phyloP scores from a whole-genome alignment of 2,888 invertebrate species.

The Eulithis testata region DNA sequence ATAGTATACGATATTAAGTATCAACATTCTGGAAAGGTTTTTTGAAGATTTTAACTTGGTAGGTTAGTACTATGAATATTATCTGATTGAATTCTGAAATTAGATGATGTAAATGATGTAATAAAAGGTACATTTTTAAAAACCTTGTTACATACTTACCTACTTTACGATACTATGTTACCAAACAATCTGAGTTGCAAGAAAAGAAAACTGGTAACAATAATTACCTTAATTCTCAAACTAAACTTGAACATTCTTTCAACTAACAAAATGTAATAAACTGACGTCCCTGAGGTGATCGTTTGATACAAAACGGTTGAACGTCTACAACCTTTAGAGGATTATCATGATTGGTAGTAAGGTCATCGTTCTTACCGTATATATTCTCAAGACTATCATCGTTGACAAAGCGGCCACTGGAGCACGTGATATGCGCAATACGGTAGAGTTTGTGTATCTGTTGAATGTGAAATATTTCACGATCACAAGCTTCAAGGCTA shows the following conservation, averaged over 20 bases:
- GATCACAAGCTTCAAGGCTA: not conserved
- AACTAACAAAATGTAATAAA: conserved; percentile 49
- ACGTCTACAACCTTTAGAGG: conserved; percentile 60
- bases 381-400: conserved; percentile 9
- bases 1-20: too few relatives aligned
- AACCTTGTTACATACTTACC: too few relatives aligned
- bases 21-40: too few relatives aligned
- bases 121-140: too few relatives aligned
- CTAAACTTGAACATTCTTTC: conserved; percentile 35
- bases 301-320: conserved; percentile 58
- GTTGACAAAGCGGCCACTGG: not conserved
- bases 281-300: conserved; percentile 51
- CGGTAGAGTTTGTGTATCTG: too few relatives aligned
- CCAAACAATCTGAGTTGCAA: conserved; percentile 7
- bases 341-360: conserved; percentile 50
- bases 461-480: not conserved
- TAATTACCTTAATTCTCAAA: conserved; percentile 17
- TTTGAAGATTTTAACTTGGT: too few relatives aligned
- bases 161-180: too few relatives aligned
- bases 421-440: too few relatives aligned
- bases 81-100: too few relatives aligned
- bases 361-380: conserved; percentile 40
- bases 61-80: too few relatives aligned
- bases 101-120: too few relatives aligned
- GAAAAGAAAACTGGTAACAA: conserved; percentile 15